phyloP scores from a whole-genome alignment of 2,888 invertebrate genomes.

The Branchellion lobata region DNA sequence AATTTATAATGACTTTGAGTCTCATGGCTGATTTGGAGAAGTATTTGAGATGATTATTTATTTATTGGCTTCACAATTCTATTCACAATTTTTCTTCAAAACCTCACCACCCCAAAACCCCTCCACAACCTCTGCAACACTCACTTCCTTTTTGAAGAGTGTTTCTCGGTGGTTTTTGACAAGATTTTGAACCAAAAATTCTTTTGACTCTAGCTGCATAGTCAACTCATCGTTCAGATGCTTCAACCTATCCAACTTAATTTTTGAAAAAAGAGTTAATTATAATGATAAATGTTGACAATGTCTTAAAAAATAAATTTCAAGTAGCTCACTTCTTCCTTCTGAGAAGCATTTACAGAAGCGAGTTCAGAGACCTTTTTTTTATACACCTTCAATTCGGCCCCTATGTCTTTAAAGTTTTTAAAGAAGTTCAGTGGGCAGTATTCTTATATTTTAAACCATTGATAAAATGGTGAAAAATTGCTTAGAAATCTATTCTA shows the following conservation, averaged over 20 bases:
- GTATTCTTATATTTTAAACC: too few relatives aligned
- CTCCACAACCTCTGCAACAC: too few relatives aligned
- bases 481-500: too few relatives aligned
- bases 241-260: slow-evolving; percentile 57
- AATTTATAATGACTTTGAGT: too few relatives aligned
- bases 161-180: slow-evolving; percentile 57
- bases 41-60: too few relatives aligned
- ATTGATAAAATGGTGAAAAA: too few relatives aligned
- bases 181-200: slow-evolving; percentile 59
- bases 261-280: neutral
- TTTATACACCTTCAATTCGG: neutral
- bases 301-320: too few relatives aligned
- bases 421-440: too few relatives aligned
- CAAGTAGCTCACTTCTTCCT: slow-evolving; percentile 3
- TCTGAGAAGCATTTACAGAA: neutral
- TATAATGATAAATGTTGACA: neutral
- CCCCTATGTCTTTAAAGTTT: neutral
- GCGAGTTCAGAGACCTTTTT: neutral
- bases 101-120: too few relatives aligned
- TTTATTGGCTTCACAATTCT: too few relatives aligned
- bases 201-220: slow-evolving; percentile 59
- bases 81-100: too few relatives aligned
- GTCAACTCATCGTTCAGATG: slow-evolving; percentile 55
- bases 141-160: slow-evolving; percentile 58
- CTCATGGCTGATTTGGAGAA: too few relatives aligned